Percentiles rank a stretch among this genome's conserved stretches.
Conservation (phyloP, 2,797 vertebrate species). For the Tarsius wallacei region DNA sequence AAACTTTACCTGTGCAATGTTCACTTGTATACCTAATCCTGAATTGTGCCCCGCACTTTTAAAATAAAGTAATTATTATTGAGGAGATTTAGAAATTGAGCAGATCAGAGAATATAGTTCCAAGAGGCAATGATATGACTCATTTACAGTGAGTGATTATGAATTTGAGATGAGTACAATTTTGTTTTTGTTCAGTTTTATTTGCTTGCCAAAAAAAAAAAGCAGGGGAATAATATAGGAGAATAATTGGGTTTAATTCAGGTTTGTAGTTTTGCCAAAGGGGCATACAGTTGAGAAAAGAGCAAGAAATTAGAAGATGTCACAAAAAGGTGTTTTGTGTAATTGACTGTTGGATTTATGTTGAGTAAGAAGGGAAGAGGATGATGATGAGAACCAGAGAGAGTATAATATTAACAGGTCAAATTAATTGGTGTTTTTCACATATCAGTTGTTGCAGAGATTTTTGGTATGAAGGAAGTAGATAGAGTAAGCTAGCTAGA, state of each 20-base stretch:
- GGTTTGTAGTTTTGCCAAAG: neutral
- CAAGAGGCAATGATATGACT: neutral
- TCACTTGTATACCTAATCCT: too few relatives aligned
- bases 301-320: neutral
- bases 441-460: neutral
- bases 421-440: neutral
- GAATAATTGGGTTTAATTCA: neutral
- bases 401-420: neutral
- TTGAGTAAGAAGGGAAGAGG: neutral
- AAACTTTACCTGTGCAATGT: too few relatives aligned
- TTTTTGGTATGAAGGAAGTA: neutral
- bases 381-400: neutral
- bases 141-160: neutral
- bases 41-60: too few relatives aligned
- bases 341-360: neutral
- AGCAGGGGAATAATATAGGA: neutral
- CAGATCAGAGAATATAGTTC: neutral
- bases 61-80: too few relatives aligned
- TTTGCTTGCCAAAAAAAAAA: neutral
- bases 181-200: neutral
- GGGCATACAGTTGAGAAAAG: neutral
- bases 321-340: neutral
- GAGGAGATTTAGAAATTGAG: neutral
- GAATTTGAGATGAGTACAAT: neutral
- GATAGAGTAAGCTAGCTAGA: neutral